Evolutionary conservation across 2,888 invertebrate species (phyloP), one percentile per base, ranked within the genome.

Genomic region (Sinodicranocentrus sp.): DNA sequence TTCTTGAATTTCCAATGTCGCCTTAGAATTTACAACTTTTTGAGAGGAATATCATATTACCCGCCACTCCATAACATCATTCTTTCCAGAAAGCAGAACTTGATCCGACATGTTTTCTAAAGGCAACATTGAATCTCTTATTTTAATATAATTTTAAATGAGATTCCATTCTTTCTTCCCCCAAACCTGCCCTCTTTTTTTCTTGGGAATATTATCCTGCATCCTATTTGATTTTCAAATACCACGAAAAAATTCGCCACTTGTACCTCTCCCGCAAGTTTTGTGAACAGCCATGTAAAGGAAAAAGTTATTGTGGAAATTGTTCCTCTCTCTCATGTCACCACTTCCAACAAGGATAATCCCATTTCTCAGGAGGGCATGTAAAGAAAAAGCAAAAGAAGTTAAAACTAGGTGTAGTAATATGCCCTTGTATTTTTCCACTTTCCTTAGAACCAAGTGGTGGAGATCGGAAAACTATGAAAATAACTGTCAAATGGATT

Each of bases 61-160:
- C 3, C 33, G 33, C 33, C 33, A 33, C 33, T 33, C 10, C 33
- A 33, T 33, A 33, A 33, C 33, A 33, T 33, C 33, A 33, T 33
- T 10, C n/a, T n/a, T n/a, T n/a, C 3, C 33, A 3, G 33, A 33
- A 10, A 33, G 33, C 5, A 33, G n/a, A 33, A 33, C 59, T 59
- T 59, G n/a, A 59, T 23, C 59, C 59, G n/a, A 26, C 26, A 59
- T 59, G 59, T 59, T 59, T 26, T 15, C 13, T 48, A 6, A 48
- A 48, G 48, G 48, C n/a, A 63, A 26, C 28, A 59, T 43, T 23
- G 28, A 59, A 13, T 67, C 39, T 21, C 23, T 25, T 67, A 23
- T 52, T 76, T 67, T 65, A 76, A 76, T 76, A 52, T 54, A 54
- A 54, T 76, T 65, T 72, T 67, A 76, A 76, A 76, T 76, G 76